Percentiles rank a stretch among this genome's conserved stretches.
These are phyloP conservation scores for Echinops telfairi DNA, from an alignment of 2,113 vertebrate species.

Conservation along the genomic window DNA sequence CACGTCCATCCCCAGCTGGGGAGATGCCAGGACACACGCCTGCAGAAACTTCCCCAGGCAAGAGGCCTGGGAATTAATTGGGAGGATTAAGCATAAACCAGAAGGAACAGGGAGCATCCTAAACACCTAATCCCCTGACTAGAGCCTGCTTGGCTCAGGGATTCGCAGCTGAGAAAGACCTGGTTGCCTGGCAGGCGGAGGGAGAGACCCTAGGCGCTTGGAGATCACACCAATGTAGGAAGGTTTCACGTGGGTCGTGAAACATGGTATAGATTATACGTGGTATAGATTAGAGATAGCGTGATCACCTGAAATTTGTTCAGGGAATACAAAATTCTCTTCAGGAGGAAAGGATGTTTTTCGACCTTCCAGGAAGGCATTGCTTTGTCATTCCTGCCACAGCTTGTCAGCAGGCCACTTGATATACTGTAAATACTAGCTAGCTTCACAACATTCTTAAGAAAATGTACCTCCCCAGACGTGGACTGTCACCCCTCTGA, in stretches of 20 bases:
- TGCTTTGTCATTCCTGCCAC: neutral
- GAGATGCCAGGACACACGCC: slow-evolving; percentile 61
- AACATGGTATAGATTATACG: slow-evolving; percentile 63
- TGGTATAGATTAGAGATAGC: no score
- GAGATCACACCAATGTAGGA: slow-evolving; percentile 50
- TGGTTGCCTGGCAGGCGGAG: neutral
- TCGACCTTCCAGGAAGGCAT: neutral
- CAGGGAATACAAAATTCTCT: neutral
- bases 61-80: slow-evolving; percentile 57
- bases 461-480: no score
- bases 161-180: neutral
- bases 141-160: neutral
- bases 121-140: slow-evolving; percentile 29
- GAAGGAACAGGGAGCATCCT: neutral
- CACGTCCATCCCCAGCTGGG: slow-evolving; percentile 48
- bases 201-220: slow-evolving; percentile 13
- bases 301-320: slow-evolving; percentile 54
- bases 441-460: no score
- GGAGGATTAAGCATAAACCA: slow-evolving; percentile 53
- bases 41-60: slow-evolving; percentile 27
- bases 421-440: no score
- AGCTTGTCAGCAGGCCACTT: neutral
- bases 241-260: slow-evolving; percentile 33
- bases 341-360: neutral
- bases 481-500: no score